Percentiles rank a stretch among this genome's conserved stretches.
These are phyloP conservation scores for Gymnoscopelus braueri DNA, from an alignment of 2,797 vertebrate genomes.

Conservation along the genomic window DNA sequence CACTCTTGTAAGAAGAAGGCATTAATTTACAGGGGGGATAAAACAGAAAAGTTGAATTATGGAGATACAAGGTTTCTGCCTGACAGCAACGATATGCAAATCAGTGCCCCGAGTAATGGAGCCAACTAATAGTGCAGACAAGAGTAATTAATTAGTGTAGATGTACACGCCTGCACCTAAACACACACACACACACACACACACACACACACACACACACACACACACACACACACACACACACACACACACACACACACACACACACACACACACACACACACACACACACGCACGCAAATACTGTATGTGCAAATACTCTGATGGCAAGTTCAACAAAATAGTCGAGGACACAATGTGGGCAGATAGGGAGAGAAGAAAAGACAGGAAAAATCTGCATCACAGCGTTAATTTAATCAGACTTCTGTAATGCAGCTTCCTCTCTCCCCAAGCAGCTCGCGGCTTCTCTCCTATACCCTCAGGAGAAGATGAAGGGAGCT, in stretches of 20 bases:
- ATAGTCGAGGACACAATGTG: slow-evolving; percentile 68
- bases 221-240: slow-evolving; percentile 10
- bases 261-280: slow-evolving; percentile 1
- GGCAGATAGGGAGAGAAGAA: slow-evolving; percentile 47
- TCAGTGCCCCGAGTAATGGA: slow-evolving; percentile 54
- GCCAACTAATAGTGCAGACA: slow-evolving; percentile 42
- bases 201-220: slow-evolving; percentile 1
- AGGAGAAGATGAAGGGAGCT: slow-evolving; percentile 81
- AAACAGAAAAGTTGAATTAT: no score
- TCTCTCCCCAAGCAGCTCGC: slow-evolving; percentile 67
- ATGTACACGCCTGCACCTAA: slow-evolving; percentile 16
- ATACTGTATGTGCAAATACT: slow-evolving; percentile 36
- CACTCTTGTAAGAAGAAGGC: no score
- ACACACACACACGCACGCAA: slow-evolving; percentile 10
- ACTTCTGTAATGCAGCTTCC: slow-evolving; percentile 74
- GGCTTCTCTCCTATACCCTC: slow-evolving; percentile 69
- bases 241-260: slow-evolving; percentile 12
- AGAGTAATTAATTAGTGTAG: slow-evolving; percentile 57
- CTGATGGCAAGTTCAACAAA: slow-evolving; percentile 69
- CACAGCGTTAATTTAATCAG: slow-evolving; percentile 80
- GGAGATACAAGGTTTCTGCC: no score
- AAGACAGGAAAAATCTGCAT: slow-evolving; percentile 72
- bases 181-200: slow-evolving; percentile 11
- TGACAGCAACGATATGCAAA: slow-evolving; percentile 39
- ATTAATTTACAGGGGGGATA: neutral